Evolutionary conservation across 1,140 invertebrate species (phyloP).

Genomic region (Acyrthosiphon pisum): DNA sequence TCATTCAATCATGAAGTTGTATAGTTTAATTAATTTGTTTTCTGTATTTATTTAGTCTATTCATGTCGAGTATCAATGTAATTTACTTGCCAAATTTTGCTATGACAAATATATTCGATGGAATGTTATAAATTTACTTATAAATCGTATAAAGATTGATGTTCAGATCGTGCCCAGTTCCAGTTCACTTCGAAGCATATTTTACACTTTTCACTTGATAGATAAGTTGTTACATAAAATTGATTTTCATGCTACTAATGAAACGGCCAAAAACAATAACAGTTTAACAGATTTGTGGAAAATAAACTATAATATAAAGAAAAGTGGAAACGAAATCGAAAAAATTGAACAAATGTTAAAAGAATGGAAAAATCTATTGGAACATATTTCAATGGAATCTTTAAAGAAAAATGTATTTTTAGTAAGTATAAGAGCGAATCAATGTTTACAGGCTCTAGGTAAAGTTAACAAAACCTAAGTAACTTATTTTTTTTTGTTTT

Average conservation of each 20-base stretch:
- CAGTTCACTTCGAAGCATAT: slow-evolving; percentile 27
- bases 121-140: slow-evolving; percentile 24
- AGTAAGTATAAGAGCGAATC: slow-evolving; percentile 42
- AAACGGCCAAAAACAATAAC: not conserved
- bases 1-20: not conserved
- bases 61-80: slow-evolving; percentile 48
- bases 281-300: slow-evolving; percentile 39
- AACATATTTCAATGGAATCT: slow-evolving; percentile 37
- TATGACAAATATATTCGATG: slow-evolving; percentile 42
- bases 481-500: not conserved
- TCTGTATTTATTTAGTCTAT: slow-evolving; percentile 2
- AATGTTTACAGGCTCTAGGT: slow-evolving; percentile 15
- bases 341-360: not conserved
- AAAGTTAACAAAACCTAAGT: not conserved
- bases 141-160: slow-evolving; percentile 47
- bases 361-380: not conserved
- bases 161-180: not conserved
- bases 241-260: slow-evolving; percentile 4
- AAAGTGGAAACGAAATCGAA: not conserved
- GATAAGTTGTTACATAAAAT: slow-evolving; percentile 20
- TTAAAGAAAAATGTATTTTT: slow-evolving; percentile 49
- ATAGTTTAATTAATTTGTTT: not conserved
- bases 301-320: not conserved
- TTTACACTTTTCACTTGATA: slow-evolving; percentile 41
- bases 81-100: slow-evolving; percentile 44